Base-by-base conservation (phyloP, 1,140 invertebrate species). In the Lineus longissimus region DNA sequence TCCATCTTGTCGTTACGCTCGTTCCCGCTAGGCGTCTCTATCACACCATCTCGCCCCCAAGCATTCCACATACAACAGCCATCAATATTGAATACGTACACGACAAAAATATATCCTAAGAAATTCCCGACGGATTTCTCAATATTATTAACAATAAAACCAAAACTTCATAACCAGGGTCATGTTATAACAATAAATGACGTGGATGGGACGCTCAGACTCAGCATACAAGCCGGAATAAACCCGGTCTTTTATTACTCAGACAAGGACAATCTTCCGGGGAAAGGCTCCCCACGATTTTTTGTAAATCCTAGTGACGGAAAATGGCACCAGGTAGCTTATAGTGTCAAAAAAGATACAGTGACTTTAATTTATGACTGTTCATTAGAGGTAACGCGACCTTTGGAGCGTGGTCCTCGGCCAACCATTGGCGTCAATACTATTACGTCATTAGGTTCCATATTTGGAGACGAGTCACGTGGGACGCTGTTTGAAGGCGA, bases 281-380 rank as follows among this genome's bases (percentile, higher is more conserved):
- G 4, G 9, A n/a, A 23, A 4, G n/a, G 47, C 6, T 68, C 64
- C 13, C 66, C 70, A 30, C 43, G 31, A 47, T 76, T 77, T 63
- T 61, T 70, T 30, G 67, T 71, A 25, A 58, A 62, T 25, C 25
- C 73, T 1, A 65, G 57, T 9, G 66, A 70, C 51, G 67, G 67
- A 11, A 41, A 57, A 19, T 79, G 76, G 77, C 75, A 79, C 59
- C 66, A 70, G 31, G 40, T 76, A 25, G 71, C 67, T 9, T 55
- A 76, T 30, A 70, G 70, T 59, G 63, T 79, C 0, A 58, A 67
- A 41, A 66, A 61, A 17, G 55, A 66, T 27, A 55, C 55, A 19
- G 63, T 77, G 11, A 66, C 67, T 6, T 56, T 79, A 29, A 70
- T 70, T 64, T 59, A 66, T 31, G 76, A 79, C 63, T 79, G 77